Evolutionary conservation across 1,140 invertebrate species (phyloP).

Genomic region (Cyclargus thomasi): DNA sequence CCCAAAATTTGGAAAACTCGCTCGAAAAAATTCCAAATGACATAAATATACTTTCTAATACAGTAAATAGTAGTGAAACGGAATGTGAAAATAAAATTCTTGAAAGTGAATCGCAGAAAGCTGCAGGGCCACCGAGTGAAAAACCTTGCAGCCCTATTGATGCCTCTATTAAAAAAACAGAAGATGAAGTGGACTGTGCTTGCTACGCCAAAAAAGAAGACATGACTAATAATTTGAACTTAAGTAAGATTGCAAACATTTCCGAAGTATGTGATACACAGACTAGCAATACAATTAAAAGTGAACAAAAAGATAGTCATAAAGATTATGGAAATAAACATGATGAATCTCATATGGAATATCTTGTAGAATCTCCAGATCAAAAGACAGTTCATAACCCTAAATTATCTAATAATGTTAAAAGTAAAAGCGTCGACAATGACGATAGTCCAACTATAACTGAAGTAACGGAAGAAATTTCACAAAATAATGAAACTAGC

Average conservation of each 20-base stretch:
- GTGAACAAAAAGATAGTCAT: background rate
- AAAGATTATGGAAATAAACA: background rate
- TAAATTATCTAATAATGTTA: conserved; percentile 55
- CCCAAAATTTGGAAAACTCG: conserved; percentile 1
- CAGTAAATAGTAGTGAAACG: background rate
- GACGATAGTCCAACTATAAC: conserved; percentile 73
- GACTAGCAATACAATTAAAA: background rate
- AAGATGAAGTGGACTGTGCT: background rate
- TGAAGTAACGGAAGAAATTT: conserved; percentile 66
- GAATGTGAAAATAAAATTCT: background rate
- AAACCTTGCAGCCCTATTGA: background rate
- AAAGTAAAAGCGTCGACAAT: conserved; percentile 77
- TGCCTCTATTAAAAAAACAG: background rate
- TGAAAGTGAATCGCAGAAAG: background rate
- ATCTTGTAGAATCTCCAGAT: conserved; percentile 74
- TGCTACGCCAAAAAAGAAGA: background rate
- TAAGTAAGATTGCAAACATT: background rate
- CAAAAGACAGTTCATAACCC: conserved; percentile 48
- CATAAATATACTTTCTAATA: background rate
- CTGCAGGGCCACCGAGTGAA: background rate
- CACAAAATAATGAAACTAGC: conserved; percentile 33
- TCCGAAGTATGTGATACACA: conserved; percentile 8
- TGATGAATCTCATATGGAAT: conserved; percentile 27
- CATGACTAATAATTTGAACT: background rate
- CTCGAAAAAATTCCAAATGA: background rate